Evolutionary conservation across 2,113 vertebrate species (phyloP).

Genomic region (Myotis yumanensis): DNA sequence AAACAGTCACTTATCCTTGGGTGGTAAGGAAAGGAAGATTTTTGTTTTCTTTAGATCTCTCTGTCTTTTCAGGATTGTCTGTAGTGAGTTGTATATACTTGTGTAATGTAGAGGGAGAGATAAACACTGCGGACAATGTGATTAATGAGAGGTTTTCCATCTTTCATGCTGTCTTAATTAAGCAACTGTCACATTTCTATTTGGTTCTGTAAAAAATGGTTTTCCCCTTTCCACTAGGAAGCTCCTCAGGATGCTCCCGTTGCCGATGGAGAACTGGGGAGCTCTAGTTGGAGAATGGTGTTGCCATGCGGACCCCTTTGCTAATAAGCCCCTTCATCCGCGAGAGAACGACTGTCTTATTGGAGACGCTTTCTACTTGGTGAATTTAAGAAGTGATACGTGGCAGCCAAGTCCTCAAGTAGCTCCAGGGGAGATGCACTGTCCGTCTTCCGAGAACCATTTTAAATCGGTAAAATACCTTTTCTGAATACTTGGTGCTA

Average conservation of each 20-base stretch:
- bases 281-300: conserved; percentile 96
- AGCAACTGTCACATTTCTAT: conserved; percentile 4
- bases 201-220: conserved; percentile 2
- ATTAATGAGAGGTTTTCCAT: neutral
- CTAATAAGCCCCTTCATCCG: conserved; percentile 89
- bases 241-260: conserved; percentile 92
- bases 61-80: conserved; percentile 19
- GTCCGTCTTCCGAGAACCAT: conserved; percentile 39
- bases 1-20: neutral
- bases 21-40: neutral
- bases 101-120: neutral
- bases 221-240: conserved; percentile 81
- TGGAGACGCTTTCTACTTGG: conserved; percentile 91
- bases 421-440: neutral
- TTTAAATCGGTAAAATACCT: conserved; percentile 74
- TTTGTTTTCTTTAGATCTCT: conserved; percentile 9
- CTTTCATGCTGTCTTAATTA: conserved; percentile 53
- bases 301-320: conserved; percentile 95
- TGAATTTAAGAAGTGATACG: conserved; percentile 82
- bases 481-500: conserved; percentile 40
- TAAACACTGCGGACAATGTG: neutral
- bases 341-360: conserved; percentile 91
- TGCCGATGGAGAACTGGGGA: conserved; percentile 94
- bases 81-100: neutral
- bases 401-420: conserved; percentile 61